Evolutionary conservation across 2,113 vertebrate genomes (phyloP).

Genomic region (Nothoprocta perdicaria): DNA sequence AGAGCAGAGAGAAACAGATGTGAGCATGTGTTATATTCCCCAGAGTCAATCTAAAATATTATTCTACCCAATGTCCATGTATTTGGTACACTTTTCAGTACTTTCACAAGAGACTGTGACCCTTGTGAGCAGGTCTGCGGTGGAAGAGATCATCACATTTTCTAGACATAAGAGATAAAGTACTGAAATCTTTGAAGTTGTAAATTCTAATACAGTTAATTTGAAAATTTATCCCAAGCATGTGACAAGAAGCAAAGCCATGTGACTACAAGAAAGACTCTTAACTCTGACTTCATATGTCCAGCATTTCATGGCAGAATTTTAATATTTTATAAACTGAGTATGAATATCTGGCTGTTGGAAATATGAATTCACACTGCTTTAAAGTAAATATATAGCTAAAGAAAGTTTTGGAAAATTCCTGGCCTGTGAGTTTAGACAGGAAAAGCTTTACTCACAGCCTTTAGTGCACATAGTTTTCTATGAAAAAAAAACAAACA

Average conservation of each 20-base stretch:
- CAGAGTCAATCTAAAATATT: not conserved
- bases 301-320: not conserved
- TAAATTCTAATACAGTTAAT: not conserved
- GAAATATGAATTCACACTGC: not conserved
- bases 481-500: not conserved
- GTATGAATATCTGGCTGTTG: not conserved
- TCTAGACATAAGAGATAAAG: not conserved
- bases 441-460: not conserved
- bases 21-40: not conserved
- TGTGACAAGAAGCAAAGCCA: not conserved
- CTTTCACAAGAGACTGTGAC: not conserved
- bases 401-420: not conserved
- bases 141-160: not conserved
- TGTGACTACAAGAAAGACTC: not conserved
- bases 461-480: not conserved
- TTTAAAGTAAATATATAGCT: not conserved
- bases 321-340: not conserved
- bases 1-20: not conserved
- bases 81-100: not conserved
- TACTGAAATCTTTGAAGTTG: not conserved
- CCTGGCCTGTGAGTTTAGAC: not conserved
- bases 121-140: not conserved
- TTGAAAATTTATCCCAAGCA: not conserved
- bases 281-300: not conserved
- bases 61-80: accelerated